Evolutionary conservation across 2,888 invertebrate species (phyloP).

Genomic region (Agonopterix heracliana): DNA sequence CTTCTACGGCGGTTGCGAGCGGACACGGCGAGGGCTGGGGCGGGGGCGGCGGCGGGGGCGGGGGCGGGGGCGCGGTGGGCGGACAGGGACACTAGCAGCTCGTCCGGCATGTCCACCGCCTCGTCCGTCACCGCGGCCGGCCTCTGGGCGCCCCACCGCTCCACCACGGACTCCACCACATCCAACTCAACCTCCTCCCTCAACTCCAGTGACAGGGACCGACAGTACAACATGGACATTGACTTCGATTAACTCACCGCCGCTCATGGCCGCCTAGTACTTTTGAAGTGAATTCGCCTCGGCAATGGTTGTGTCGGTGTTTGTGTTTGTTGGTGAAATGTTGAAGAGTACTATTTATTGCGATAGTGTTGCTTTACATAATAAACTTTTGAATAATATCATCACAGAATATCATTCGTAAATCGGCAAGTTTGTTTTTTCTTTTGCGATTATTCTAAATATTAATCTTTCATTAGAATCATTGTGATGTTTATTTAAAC

Average conservation of each 20-base stretch:
- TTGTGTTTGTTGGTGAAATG: slow-evolving; percentile 1
- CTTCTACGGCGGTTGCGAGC: slow-evolving; percentile 29
- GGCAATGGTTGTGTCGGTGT: slow-evolving; percentile 20
- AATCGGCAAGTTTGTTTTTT: slow-evolving; percentile 13
- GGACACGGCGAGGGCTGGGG: not conserved
- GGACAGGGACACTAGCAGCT: slow-evolving; percentile 17
- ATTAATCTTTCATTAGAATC: too few relatives aligned
- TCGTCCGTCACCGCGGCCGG: slow-evolving; percentile 29
- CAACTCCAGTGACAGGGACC: slow-evolving; percentile 34
- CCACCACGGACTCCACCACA: slow-evolving; percentile 25
- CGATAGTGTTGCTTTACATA: slow-evolving; percentile 16
- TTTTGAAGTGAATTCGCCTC: slow-evolving; percentile 2
- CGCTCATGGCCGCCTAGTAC: slow-evolving; percentile 5
- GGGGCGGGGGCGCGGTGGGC: slow-evolving; percentile 3
- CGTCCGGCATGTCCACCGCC: slow-evolving; percentile 20
- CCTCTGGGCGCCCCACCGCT: slow-evolving; percentile 31
- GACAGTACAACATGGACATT: slow-evolving; percentile 66
- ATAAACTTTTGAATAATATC: slow-evolving; percentile 11
- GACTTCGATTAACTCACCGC: slow-evolving; percentile 48
- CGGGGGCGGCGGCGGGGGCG: slow-evolving; percentile 13
- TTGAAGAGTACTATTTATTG: slow-evolving; percentile 17
- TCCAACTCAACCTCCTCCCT: slow-evolving; percentile 31
- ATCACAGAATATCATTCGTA: not conserved
- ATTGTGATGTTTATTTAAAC: too few relatives aligned
- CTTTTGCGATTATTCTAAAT: slow-evolving; percentile 9